A percentile compares a stretch with the other conserved stretches of the same genome.
Conservation (phyloP, 2,888 invertebrate genomes). For the Dasysyrphus albostriatus region DNA sequence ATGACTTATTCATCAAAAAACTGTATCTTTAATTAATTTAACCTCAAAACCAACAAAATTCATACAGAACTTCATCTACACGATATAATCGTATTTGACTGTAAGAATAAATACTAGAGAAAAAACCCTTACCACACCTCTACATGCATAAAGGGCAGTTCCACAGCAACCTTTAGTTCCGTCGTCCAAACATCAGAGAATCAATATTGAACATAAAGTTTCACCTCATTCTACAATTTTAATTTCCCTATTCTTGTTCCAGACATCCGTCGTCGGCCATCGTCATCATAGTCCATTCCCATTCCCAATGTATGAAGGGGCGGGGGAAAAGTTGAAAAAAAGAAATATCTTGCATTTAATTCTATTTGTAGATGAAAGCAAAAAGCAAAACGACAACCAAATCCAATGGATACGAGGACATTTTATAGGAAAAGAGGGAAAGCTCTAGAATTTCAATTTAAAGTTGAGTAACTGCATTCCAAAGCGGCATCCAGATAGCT, state of each 20-base stretch:
- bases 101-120: not conserved
- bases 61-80: not conserved
- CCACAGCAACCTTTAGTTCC: not conserved
- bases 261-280: constrained; percentile 1
- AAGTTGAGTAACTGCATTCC: constrained; percentile 73
- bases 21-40: not conserved
- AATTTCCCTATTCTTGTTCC: constrained; percentile 17
- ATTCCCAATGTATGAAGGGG: not conserved
- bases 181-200: constrained; percentile 47
- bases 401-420: not conserved
- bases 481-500: constrained; percentile 38
- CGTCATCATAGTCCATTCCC: not conserved
- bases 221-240: constrained; percentile 34
- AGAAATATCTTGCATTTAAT: constrained; percentile 66
- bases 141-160: not conserved
- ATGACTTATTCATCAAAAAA: not conserved
- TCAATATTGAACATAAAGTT: constrained; percentile 66
- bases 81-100: not conserved
- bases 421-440: not conserved
- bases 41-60: constrained; percentile 1
- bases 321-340: not conserved
- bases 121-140: not conserved
- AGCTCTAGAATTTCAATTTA: constrained; percentile 70
- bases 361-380: constrained; percentile 53
- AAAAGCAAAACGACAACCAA: constrained; percentile 20